Base-by-base conservation (phyloP, 2,888 invertebrate species). In the Drosophila pegasa region DNA sequence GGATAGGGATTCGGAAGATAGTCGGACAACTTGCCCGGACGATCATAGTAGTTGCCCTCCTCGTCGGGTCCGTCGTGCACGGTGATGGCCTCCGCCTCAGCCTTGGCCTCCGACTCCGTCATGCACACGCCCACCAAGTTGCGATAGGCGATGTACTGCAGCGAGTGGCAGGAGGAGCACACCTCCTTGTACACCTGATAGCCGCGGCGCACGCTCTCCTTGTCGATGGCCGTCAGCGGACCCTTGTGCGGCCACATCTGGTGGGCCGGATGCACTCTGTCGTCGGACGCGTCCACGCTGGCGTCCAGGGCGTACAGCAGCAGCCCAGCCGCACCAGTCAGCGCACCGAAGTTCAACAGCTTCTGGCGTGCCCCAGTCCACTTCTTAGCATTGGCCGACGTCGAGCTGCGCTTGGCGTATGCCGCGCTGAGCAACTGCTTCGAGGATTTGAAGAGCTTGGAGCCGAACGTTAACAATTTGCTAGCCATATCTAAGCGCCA, bases 141-240 rank as follows among this genome's bases (percentile, higher is more conserved):
- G 89, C 99, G 96, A 93, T 97, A 99, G 38, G 96, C 96, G 77
- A 99, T 94, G 93, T 95, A 98, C 90, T 96, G 94, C 94, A 99
- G 93, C 63, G 98, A 98, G 93, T 99, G 99, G 89, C 99, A 99
- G 0, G 99, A 98, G 51, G 99, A 96, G 93, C 99, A 99, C 31
- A 99, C 99, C 92, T 99, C 98, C 93, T 99, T 99, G 93, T 99
- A 99, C 0, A 99, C 99, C 93, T 97, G 97, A 92, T 97, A 98
- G 40, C 98, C 98, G 86, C 98, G 95, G 55, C 98, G 95, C 62
- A 97, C 93, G 89, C 97, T 97, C 61, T 95, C 95, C 93, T 98
- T 98, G 92, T 99, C 98, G 27, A 98, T 91, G 8, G 98, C 94
- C 45, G 93, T 92, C 82, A 98, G 94, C 68, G 94, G 85, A 18